Conservation (phyloP, 2,113 vertebrate species). For the Turnix velox region DNA sequence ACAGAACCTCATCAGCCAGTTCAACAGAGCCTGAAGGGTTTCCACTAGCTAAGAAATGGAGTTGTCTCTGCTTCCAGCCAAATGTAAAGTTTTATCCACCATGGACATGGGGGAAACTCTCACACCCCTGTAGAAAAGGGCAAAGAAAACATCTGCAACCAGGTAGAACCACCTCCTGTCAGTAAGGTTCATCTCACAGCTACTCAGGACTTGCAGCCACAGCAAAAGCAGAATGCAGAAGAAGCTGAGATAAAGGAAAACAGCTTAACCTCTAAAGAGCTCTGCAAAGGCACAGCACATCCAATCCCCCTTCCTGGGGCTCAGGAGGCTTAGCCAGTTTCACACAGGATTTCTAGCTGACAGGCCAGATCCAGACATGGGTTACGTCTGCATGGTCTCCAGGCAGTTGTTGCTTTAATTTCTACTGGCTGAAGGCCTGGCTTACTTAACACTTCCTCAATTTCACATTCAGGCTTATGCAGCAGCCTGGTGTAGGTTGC, state of each 20-base stretch:
- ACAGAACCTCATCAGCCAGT: not conserved
- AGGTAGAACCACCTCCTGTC: not conserved
- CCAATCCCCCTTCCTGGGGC: not conserved
- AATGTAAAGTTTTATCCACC: not conserved
- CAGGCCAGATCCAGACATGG: not conserved
- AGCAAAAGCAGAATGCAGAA: not conserved
- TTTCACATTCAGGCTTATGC: not conserved
- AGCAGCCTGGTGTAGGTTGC: not conserved
- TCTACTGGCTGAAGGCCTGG: not conserved
- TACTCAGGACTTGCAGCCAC: not conserved
- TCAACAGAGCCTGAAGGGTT: not conserved
- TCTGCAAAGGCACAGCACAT: not conserved
- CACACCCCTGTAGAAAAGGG: not conserved
- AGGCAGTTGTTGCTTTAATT: not conserved
- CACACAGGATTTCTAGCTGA: not conserved
- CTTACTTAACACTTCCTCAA: not conserved
- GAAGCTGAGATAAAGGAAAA: conserved; percentile 4
- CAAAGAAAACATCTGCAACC: not conserved
- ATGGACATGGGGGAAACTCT: not conserved
- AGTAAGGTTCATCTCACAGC: not conserved
- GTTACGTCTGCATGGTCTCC: not conserved
- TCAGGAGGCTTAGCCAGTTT: conserved; percentile 34
- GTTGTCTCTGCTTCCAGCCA: not conserved
- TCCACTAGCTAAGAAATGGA: not conserved
- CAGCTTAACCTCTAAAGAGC: conserved; percentile 30